Evolutionary conservation across 1,140 invertebrate species (phyloP).

Genomic region (Drosophila persimilis): DNA sequence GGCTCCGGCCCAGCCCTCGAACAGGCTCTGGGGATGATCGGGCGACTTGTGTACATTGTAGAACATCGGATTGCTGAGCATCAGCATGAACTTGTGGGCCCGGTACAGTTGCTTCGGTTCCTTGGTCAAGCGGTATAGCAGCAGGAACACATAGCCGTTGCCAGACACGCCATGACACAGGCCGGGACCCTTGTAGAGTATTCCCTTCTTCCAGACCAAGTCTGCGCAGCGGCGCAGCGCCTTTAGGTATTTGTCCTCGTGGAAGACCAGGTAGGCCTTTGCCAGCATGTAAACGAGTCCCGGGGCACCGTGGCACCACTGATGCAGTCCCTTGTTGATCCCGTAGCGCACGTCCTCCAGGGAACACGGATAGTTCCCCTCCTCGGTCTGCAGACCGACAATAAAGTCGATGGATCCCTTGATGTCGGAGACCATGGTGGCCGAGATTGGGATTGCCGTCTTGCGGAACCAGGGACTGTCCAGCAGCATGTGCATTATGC

Average conservation of each 20-base stretch:
- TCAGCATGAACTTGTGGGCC: constrained; percentile 90
- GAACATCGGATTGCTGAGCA: constrained; percentile 89
- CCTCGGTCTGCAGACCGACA: constrained; percentile 86
- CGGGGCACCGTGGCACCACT: constrained; percentile 95
- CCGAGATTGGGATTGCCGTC: constrained; percentile 79
- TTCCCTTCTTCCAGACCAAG: constrained; percentile 90
- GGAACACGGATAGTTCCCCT: constrained; percentile 91
- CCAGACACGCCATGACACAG: constrained; percentile 94
- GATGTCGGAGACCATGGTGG: constrained; percentile 85
- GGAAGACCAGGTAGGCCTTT: constrained; percentile 90
- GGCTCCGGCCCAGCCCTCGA: constrained; percentile 93
- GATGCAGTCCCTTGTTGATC: constrained; percentile 87
- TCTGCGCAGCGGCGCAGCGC: constrained; percentile 89
- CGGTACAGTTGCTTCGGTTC: constrained; percentile 89
- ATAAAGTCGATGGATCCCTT: constrained; percentile 84
- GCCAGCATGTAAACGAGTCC: constrained; percentile 92
- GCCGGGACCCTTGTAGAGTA: constrained; percentile 91
- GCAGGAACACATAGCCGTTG: constrained; percentile 92
- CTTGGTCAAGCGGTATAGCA: constrained; percentile 90
- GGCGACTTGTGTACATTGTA: constrained; percentile 86
- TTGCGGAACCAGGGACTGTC: constrained; percentile 82
- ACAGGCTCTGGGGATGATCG: constrained; percentile 92
- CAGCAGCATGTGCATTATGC: constrained; percentile 86
- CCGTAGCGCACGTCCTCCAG: constrained; percentile 87
- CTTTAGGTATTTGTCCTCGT: constrained; percentile 89